Evolutionary conservation across 2,797 vertebrate species (phyloP).

Genomic region (Sebastolobus alascanus): DNA sequence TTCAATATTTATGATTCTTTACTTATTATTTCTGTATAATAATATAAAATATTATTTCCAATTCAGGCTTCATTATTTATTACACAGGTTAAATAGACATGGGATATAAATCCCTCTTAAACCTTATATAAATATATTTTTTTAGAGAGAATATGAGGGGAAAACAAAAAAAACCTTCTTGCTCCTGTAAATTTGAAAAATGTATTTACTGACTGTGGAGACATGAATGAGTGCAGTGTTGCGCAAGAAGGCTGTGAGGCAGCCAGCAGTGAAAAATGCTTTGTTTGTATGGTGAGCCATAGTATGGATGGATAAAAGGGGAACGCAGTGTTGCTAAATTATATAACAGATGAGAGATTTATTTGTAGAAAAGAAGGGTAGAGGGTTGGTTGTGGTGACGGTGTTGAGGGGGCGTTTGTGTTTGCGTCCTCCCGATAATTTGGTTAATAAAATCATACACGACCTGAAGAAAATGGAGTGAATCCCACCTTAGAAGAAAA

Average conservation of each 20-base stretch:
- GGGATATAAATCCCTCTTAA: not conserved
- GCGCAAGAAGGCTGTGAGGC: constrained; percentile 16
- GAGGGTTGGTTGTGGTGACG: not conserved
- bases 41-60: not conserved
- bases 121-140: not conserved
- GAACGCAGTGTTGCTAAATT: constrained; percentile 33
- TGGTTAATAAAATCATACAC: constrained; percentile 39
- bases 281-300: constrained; percentile 29
- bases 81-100: not conserved
- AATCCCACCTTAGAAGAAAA: constrained; percentile 24
- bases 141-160: not conserved
- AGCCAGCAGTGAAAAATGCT: constrained; percentile 30
- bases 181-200: not conserved
- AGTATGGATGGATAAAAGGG: constrained; percentile 20
- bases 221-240: constrained; percentile 10
- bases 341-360: constrained; percentile 51
- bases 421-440: constrained; percentile 18
- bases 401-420: constrained; percentile 4
- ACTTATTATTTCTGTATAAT: not conserved
- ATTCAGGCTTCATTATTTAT: not conserved
- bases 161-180: not conserved
- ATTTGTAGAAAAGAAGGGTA: not conserved
- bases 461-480: constrained; percentile 15
- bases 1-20: not conserved
- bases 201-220: not conserved